phyloP scores from a whole-genome alignment of 2,888 invertebrate genomes.

The Carcina quercana region DNA sequence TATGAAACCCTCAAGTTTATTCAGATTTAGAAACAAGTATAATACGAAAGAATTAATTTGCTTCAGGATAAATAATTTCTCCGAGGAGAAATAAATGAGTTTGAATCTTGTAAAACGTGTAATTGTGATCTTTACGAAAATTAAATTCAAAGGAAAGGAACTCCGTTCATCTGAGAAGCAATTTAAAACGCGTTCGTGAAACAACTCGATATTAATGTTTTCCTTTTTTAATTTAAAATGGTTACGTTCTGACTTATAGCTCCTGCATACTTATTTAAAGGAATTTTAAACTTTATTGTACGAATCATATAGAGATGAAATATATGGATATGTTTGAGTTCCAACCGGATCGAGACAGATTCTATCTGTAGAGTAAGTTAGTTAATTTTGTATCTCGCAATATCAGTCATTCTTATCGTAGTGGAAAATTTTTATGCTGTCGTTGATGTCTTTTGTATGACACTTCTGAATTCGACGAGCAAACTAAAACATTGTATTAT shows the following conservation, averaged over 20 bases:
- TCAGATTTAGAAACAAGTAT: constrained; percentile 66
- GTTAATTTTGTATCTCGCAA: no score
- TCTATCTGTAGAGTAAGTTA: no score
- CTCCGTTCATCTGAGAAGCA: constrained; percentile 25
- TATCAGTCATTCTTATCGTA: no score
- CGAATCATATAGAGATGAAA: no score
- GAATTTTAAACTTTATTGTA: no score
- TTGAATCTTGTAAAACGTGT: constrained; percentile 55
- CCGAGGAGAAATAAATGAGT: constrained; percentile 57
- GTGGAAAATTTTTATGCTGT: no score
- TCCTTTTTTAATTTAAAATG: constrained; percentile 12
- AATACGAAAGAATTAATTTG: constrained; percentile 67
- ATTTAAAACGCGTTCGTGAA: constrained; percentile 26
- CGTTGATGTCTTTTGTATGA: no score
- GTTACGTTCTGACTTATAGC: not conserved
- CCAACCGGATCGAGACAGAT: no score
- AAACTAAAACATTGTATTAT: no score
- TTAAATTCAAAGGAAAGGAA: constrained; percentile 48
- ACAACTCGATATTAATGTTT: constrained; percentile 18
- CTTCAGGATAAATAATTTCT: constrained; percentile 58
- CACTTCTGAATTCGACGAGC: no score
- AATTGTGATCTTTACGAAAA: constrained; percentile 61
- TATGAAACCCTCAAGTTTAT: constrained; percentile 66
- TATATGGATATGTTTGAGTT: no score
- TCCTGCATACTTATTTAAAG: not conserved